Percentiles rank a stretch among this genome's conserved stretches.
These are phyloP conservation scores for Oscarella lobularis DNA, from an alignment of 37 sponge, comb jelly and placozoan genomes.

Conservation along the genomic window DNA sequence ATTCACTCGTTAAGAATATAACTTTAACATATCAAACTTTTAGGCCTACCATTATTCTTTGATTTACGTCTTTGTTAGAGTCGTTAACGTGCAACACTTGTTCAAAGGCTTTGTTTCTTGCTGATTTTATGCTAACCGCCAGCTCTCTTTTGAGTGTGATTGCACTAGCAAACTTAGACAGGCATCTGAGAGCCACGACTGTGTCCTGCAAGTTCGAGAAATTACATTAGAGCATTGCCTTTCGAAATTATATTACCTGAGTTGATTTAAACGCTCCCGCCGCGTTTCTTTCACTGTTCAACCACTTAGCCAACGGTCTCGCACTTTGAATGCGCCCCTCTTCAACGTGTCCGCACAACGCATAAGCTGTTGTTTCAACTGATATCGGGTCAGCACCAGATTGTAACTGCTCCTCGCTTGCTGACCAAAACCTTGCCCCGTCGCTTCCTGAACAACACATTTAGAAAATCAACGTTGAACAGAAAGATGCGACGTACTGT, in stretches of 20 bases:
- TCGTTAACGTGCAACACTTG: no score
- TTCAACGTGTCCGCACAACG: neutral
- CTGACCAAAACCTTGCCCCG: neutral
- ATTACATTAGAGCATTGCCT: neutral
- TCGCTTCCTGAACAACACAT: neutral
- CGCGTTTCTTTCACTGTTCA: neutral
- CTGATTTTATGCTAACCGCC: no score
- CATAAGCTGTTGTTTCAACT: neutral
- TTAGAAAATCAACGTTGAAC: neutral
- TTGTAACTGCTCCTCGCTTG: neutral
- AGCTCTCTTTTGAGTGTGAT: neutral
- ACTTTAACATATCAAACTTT: neutral
- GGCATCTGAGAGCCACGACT: neutral
- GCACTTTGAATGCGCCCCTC: neutral
- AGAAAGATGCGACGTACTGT: neutral
- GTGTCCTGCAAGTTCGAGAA: neutral
- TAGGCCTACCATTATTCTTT: no score
- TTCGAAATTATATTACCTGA: neutral
- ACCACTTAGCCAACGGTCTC: neutral
- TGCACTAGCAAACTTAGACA: neutral
- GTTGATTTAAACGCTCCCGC: neutral
- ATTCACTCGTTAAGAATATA: neutral
- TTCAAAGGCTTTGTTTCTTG: no score
- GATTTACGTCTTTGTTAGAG: no score
- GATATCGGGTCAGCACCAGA: neutral